Conservation (phyloP, 2,113 vertebrate species). For the Furnarius figulus region DNA sequence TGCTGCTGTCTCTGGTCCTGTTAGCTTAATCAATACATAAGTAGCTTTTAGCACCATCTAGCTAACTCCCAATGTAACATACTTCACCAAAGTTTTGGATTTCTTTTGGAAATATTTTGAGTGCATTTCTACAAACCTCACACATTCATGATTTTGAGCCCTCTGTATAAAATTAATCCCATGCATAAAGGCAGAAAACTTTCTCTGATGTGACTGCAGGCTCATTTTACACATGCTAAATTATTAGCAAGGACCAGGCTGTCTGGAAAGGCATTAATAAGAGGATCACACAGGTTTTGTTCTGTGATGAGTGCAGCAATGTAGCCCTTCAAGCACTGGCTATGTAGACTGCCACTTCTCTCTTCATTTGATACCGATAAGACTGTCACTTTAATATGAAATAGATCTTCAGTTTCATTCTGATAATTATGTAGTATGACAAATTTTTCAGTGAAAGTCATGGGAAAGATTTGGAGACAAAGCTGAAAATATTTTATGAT, state of each 20-base stretch:
- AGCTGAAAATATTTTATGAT: background rate
- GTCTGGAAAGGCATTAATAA: background rate
- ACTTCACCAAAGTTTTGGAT: background rate
- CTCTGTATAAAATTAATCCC: background rate
- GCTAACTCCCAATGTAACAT: background rate
- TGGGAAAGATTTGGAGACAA: background rate
- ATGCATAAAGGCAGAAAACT: background rate
- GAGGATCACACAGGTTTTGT: background rate
- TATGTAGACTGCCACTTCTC: background rate
- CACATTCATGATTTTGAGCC: background rate
- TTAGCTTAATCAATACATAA: background rate
- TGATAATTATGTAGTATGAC: background rate
- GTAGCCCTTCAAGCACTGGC: background rate
- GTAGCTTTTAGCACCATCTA: conserved; percentile 40
- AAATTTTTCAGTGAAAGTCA: background rate
- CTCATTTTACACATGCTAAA: background rate
- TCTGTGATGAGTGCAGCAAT: background rate
- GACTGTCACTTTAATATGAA: background rate
- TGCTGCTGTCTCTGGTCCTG: background rate
- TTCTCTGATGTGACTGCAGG: background rate
- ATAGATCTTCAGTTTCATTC: background rate
- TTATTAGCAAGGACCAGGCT: background rate
- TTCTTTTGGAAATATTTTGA: background rate
- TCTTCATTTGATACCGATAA: background rate
- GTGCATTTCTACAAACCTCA: background rate